phyloP scores from a whole-genome alignment of 2,113 vertebrate genomes.

The Pelmatolapia mariae region DNA sequence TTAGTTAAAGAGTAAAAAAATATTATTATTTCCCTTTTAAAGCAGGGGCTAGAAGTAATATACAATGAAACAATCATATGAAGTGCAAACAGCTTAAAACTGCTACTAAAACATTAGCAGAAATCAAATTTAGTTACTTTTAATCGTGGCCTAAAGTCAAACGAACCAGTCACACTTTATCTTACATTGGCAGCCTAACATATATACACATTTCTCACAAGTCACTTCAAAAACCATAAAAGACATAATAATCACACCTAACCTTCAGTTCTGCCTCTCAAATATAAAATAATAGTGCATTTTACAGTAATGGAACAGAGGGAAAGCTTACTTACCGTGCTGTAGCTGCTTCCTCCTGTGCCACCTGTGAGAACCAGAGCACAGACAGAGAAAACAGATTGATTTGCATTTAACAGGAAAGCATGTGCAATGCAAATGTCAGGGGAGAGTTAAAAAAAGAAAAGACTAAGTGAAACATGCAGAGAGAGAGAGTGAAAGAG shows the following conservation, averaged over 20 bases:
- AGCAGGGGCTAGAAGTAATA: background rate
- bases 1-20: background rate
- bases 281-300: background rate
- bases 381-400: constrained; percentile 43
- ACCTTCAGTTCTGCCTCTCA: background rate
- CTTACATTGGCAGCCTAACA: background rate
- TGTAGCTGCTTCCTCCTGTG: constrained; percentile 31
- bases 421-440: constrained; percentile 68
- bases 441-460: background rate
- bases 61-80: background rate
- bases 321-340: constrained; percentile 62
- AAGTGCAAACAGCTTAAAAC: background rate
- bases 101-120: background rate
- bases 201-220: background rate
- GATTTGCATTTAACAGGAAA: constrained; percentile 65
- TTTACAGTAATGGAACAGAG: background rate
- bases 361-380: constrained; percentile 63
- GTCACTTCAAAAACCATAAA: background rate
- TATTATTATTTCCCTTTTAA: background rate
- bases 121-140: background rate
- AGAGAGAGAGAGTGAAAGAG: background rate
- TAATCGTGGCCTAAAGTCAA: background rate
- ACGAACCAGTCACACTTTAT: background rate
- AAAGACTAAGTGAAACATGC: background rate
- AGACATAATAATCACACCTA: background rate